phyloP scores from a whole-genome alignment of 2,113 vertebrate genomes.

The Boulengeromyrus knoepffleri region DNA sequence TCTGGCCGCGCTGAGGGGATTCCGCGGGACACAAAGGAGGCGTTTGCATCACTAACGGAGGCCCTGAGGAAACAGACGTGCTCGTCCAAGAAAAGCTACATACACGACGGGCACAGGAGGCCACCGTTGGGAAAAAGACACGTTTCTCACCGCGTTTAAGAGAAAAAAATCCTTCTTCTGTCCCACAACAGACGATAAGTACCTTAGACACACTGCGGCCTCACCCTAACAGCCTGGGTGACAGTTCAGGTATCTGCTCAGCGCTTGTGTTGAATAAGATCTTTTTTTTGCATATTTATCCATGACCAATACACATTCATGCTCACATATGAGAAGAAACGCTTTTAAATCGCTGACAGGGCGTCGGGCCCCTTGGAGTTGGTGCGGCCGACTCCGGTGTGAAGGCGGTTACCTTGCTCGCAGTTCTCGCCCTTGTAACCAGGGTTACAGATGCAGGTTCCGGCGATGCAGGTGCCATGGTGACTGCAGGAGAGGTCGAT shows the following conservation, averaged over 20 bases:
- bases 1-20: slow-evolving; percentile 39
- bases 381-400: neutral
- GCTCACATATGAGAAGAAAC: neutral
- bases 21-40: slow-evolving; percentile 40
- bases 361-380: neutral
- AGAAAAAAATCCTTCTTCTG: neutral
- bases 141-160: slow-evolving; percentile 23
- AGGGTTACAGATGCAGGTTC: slow-evolving; percentile 93
- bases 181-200: neutral
- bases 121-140: neutral
- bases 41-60: slow-evolving; percentile 37
- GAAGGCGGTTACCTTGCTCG: slow-evolving; percentile 77
- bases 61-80: slow-evolving; percentile 23
- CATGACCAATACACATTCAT: neutral
- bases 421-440: slow-evolving; percentile 98
- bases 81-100: slow-evolving; percentile 25
- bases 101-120: neutral
- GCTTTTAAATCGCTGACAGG: neutral
- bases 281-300: neutral
- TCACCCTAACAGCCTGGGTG: neutral
- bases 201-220: neutral
- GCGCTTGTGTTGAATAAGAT: neutral
- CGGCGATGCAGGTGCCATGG: slow-evolving; percentile 90
- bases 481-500: slow-evolving; percentile 85
- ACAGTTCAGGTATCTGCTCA: neutral